phyloP scores from a whole-genome alignment of 2,888 invertebrate genomes.

The Bellardia pandia region DNA sequence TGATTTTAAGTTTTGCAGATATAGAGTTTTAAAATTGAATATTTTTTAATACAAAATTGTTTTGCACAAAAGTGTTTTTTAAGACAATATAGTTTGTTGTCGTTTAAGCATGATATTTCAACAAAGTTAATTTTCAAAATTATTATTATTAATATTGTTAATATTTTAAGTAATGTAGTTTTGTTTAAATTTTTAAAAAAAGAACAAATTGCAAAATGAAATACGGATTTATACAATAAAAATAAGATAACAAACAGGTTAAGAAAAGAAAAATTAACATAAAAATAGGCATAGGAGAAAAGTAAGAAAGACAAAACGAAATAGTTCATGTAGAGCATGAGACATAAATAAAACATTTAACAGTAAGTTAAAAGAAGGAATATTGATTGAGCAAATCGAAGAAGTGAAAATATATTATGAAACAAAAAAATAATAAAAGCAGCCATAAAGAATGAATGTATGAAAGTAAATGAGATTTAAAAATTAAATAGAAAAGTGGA shows the following conservation, averaged over 20 bases:
- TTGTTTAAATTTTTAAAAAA: constrained; percentile 55
- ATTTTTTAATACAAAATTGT: constrained; percentile 65
- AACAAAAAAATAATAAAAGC: constrained; percentile 45
- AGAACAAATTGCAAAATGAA: constrained; percentile 74
- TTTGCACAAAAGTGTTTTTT: constrained; percentile 58
- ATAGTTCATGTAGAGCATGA: constrained; percentile 24
- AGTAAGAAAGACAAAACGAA: constrained; percentile 37
- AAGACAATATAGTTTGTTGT: constrained; percentile 46
- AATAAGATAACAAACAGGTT: constrained; percentile 41
- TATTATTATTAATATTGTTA: constrained; percentile 39
- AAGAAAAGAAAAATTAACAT: constrained; percentile 35
- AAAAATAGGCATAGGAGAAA: neutral
- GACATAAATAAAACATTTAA: constrained; percentile 56
- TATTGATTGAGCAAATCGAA: constrained; percentile 43
- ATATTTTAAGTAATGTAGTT: constrained; percentile 55
- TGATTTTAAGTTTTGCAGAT: constrained; percentile 74
- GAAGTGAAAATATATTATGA: constrained; percentile 37
- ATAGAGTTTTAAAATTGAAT: constrained; percentile 50
- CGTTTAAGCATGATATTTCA: constrained; percentile 56
- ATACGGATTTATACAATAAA: constrained; percentile 54
- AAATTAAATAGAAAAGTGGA: constrained; percentile 34
- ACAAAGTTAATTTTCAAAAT: constrained; percentile 52
- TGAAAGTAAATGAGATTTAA: constrained; percentile 2
- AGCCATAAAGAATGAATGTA: constrained; percentile 10
- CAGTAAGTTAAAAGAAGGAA: constrained; percentile 30